Conservation (phyloP, 2,797 vertebrate genomes). For the Echeneis naucrates region DNA sequence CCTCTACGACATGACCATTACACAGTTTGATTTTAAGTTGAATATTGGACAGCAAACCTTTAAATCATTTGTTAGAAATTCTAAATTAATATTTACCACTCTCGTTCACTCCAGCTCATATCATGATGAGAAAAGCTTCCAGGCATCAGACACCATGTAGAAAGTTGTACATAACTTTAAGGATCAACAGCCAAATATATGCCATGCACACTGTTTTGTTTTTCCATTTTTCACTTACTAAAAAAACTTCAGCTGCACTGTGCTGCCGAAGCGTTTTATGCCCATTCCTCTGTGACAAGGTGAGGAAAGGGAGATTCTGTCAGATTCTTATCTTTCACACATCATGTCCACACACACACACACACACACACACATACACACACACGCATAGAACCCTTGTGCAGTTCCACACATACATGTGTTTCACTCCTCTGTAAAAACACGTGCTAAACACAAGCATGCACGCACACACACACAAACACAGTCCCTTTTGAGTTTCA, state of each 20-base stretch:
- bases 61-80: neutral
- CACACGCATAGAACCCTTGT: constrained; percentile 5
- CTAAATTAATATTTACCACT: too few species aligned
- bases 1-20: constrained; percentile 1
- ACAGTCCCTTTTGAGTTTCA: constrained; percentile 62
- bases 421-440: constrained; percentile 46
- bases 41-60: neutral
- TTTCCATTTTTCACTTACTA: constrained; percentile 29
- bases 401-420: constrained; percentile 23
- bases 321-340: constrained; percentile 26
- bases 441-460: constrained; percentile 26
- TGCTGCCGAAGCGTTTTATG: constrained; percentile 11
- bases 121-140: neutral
- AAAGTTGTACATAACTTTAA: constrained; percentile 4
- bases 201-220: constrained; percentile 29
- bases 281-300: constrained; percentile 42
- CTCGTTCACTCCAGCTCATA: neutral
- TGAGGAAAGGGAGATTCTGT: constrained; percentile 13
- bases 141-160: neutral
- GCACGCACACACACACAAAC: constrained; percentile 24
- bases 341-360: constrained; percentile 5
- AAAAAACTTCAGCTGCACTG: too few species aligned
- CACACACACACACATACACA: constrained; percentile 18
- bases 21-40: neutral
- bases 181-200: constrained; percentile 24